Conservation (phyloP, 1,140 invertebrate species). For the Drosophila ercepeae region DNA sequence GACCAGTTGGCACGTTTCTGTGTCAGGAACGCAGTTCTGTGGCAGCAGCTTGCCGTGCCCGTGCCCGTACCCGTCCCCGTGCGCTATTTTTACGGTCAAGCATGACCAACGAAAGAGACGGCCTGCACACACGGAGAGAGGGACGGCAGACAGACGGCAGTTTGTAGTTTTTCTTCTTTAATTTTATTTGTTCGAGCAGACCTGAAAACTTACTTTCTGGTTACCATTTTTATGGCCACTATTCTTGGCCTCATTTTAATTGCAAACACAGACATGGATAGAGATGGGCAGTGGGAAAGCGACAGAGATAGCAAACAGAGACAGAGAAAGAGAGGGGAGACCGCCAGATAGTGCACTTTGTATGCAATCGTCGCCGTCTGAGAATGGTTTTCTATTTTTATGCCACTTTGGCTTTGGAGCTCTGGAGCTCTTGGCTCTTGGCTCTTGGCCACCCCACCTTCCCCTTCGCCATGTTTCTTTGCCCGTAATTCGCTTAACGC, state of each 20-base stretch:
- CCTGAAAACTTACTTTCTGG: conserved; percentile 44
- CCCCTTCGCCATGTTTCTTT: background rate
- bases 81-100: conserved; percentile 51
- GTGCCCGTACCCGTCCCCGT: too few species aligned
- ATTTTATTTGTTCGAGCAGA: conserved; percentile 67
- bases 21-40: conserved; percentile 31
- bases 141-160: background rate
- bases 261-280: conserved; percentile 41
- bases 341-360: conserved; percentile 55
- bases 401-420: conserved; percentile 63
- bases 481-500: conserved; percentile 70
- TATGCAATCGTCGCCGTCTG: conserved; percentile 56
- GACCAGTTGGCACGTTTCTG: conserved; percentile 59
- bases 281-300: background rate
- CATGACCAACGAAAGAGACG: conserved; percentile 37
- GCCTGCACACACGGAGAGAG: background rate
- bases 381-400: conserved; percentile 69
- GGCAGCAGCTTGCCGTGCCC: background rate
- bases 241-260: conserved; percentile 73
- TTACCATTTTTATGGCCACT: conserved; percentile 54
- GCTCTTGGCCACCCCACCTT: background rate
- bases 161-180: conserved; percentile 44
- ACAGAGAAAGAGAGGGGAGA: background rate
- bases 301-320: background rate
- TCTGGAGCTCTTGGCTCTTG: background rate